A percentile compares a stretch with the other conserved stretches of the same genome.
These are phyloP conservation scores for Lysandra coridon DNA, from an alignment of 2,888 invertebrate species.

Conservation along the genomic window DNA sequence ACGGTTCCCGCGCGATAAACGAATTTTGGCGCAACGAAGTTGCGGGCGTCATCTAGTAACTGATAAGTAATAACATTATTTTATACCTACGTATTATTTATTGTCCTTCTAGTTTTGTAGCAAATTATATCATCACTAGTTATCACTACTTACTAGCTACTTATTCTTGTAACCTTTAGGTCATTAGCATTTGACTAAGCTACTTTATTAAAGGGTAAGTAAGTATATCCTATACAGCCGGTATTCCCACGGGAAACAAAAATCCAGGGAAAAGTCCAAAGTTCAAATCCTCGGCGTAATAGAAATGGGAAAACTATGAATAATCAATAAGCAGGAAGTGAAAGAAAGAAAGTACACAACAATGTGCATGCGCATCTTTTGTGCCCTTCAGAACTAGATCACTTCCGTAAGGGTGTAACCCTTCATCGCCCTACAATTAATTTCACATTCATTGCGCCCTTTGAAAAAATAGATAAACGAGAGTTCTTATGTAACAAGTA, in stretches of 20 bases:
- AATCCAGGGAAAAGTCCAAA: slow-evolving; percentile 11
- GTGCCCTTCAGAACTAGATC: slow-evolving; percentile 52
- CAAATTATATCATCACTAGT: too few species aligned
- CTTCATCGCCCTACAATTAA: slow-evolving; percentile 72
- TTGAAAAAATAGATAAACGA: slow-evolving; percentile 64
- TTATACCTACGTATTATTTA: neutral
- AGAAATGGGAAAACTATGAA: slow-evolving; percentile 32
- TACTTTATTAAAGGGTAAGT: neutral
- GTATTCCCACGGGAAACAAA: slow-evolving; percentile 24
- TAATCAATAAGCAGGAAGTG: slow-evolving; percentile 33
- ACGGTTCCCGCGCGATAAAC: too few species aligned
- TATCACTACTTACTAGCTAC: too few species aligned
- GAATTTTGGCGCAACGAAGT: too few species aligned
- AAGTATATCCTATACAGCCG: neutral
- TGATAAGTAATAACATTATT: neutral
- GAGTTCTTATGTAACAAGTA: slow-evolving; percentile 33
- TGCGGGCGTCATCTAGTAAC: too few species aligned
- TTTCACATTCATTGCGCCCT: slow-evolving; percentile 69
- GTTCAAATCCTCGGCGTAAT: neutral
- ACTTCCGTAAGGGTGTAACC: slow-evolving; percentile 55
- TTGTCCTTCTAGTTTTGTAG: too few species aligned
- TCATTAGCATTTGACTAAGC: neutral
- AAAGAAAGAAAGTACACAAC: slow-evolving; percentile 6
- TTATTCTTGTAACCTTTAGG: neutral
- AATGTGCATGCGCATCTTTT: slow-evolving; percentile 31